Percentiles rank a stretch among this genome's conserved stretches.
These are phyloP conservation scores for Lota lota DNA, from an alignment of 2,113 vertebrate species.

Conservation along the genomic window DNA sequence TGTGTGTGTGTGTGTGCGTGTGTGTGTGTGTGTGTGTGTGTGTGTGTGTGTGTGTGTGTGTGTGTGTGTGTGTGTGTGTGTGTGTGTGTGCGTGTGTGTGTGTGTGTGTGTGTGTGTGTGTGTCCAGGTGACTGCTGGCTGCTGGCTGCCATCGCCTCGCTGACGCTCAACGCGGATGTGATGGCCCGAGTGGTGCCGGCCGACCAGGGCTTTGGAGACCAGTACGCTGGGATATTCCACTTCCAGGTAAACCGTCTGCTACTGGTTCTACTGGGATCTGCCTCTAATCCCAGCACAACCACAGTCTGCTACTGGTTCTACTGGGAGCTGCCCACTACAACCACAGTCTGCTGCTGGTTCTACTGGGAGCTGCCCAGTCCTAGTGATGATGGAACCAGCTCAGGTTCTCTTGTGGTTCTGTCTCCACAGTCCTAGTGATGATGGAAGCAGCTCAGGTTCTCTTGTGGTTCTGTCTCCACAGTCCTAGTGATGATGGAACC, in stretches of 20 bases:
- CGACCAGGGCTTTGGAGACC: conserved; percentile 57
- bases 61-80: too few relatives aligned
- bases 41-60: too few relatives aligned
- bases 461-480: not conserved
- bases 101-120: too few relatives aligned
- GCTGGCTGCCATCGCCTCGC: conserved; percentile 76
- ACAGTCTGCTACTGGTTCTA: too few relatives aligned
- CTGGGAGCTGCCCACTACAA: too few relatives aligned
- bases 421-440: not conserved
- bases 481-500: not conserved
- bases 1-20: too few relatives aligned
- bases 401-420: not conserved
- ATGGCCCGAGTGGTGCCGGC: conserved; percentile 70
- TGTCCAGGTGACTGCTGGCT: conserved; percentile 77
- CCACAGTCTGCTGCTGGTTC: too few relatives aligned
- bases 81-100: too few relatives aligned
- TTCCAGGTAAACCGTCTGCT: conserved; percentile 66
- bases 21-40: too few relatives aligned
- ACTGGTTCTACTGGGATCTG: not conserved
- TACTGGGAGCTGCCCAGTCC: too few relatives aligned
- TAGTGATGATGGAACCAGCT: not conserved
- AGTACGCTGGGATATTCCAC: conserved; percentile 77
- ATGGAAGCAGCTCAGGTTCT: not conserved
- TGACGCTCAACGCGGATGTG: conserved; percentile 72
- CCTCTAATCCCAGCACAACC: too few relatives aligned